Percentiles rank a stretch among this genome's conserved stretches.
Conservation (phyloP, 2,113 vertebrate genomes). For the Crotalus tigris region DNA sequence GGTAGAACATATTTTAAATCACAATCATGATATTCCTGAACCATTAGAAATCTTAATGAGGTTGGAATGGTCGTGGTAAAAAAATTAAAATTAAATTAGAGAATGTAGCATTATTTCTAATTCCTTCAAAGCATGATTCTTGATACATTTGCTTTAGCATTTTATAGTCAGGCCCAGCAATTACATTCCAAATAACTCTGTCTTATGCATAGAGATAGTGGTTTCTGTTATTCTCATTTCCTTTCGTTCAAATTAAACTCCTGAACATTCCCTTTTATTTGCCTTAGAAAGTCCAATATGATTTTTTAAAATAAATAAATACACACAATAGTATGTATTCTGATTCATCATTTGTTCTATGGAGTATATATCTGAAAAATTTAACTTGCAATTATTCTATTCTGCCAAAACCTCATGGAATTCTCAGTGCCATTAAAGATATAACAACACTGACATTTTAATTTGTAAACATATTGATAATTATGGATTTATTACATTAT, state of each 20-base stretch:
- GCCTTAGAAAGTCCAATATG: not conserved
- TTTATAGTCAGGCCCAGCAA: not conserved
- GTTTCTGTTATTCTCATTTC: not conserved
- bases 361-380: not conserved
- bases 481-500: slow-evolving; percentile 13
- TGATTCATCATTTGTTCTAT: not conserved
- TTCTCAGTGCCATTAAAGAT: not conserved
- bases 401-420: not conserved
- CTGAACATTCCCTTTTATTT: not conserved
- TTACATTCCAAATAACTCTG: not conserved
- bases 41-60: not conserved
- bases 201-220: not conserved
- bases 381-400: slow-evolving; percentile 1
- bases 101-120: not conserved
- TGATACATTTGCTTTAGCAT: not conserved
- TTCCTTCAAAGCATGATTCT: not conserved
- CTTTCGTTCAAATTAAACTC: not conserved
- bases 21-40: not conserved
- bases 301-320: slow-evolving; percentile 5
- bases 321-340: not conserved
- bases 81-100: not conserved
- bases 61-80: not conserved
- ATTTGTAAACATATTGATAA: slow-evolving; percentile 20
- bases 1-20: not conserved
- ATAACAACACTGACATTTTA: not conserved